phyloP scores from a whole-genome alignment of 2,113 vertebrate genomes.

The Nothobranchius furzeri region DNA sequence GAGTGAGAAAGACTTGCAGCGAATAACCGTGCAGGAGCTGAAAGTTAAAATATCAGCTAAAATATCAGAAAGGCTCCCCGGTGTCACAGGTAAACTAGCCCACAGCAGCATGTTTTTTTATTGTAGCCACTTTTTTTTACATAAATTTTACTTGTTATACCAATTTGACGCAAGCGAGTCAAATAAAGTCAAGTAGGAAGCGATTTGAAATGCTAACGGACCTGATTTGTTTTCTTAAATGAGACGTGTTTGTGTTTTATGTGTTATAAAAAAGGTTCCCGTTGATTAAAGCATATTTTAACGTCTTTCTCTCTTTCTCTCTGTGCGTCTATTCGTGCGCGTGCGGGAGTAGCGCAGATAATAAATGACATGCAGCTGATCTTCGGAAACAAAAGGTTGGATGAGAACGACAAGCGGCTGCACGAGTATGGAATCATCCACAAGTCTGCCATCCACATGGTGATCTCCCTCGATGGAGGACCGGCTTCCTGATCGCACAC shows the following conservation, averaged over 20 bases:
- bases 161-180: too few relatives aligned
- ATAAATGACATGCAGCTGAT: background rate
- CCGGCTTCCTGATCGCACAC: background rate
- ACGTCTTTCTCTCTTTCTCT: too few relatives aligned
- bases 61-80: background rate
- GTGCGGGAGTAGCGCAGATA: background rate
- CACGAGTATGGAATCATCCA: conserved; percentile 23
- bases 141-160: too few relatives aligned
- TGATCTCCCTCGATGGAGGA: conserved; percentile 2
- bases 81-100: background rate
- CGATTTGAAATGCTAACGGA: too few relatives aligned
- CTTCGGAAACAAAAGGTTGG: conserved; percentile 12
- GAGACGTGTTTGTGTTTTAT: too few relatives aligned
- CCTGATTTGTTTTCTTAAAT: too few relatives aligned
- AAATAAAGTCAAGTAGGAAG: too few relatives aligned
- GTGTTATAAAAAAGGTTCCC: too few relatives aligned
- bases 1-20: conserved; percentile 55
- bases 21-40: conserved; percentile 53
- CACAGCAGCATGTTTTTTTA: too few relatives aligned
- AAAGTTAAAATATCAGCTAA: conserved; percentile 54
- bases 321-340: background rate
- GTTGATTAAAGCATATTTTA: too few relatives aligned
- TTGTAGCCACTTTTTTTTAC: too few relatives aligned
- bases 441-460: conserved; percentile 1
- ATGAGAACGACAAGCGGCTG: background rate